These are phyloP conservation scores for Coracias cyanogaster DNA, from an alignment of 2,797 vertebrate genomes.

Conservation along the genomic window DNA sequence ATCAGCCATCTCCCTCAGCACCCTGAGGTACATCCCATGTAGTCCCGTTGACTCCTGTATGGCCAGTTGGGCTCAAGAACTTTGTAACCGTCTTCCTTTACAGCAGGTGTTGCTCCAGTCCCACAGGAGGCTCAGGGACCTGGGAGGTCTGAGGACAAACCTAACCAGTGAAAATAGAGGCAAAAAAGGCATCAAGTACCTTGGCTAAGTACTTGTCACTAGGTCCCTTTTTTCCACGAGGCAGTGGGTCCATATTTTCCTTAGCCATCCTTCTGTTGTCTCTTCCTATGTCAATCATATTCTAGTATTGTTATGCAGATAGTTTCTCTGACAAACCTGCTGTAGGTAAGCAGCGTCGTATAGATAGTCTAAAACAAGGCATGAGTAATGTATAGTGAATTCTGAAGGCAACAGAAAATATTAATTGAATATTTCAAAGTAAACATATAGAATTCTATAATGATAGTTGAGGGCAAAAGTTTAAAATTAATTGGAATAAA, in stretches of 20 bases:
- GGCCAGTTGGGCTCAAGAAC: background rate
- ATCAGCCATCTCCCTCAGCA: background rate
- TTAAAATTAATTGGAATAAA: background rate
- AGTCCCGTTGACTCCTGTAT: background rate
- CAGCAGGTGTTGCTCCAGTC: background rate
- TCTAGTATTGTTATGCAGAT: accelerated
- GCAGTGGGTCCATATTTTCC: background rate
- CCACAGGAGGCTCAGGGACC: background rate
- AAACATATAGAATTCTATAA: background rate
- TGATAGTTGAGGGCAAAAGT: background rate
- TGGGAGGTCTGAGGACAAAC: background rate
- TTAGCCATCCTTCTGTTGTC: background rate
- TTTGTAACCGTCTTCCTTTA: background rate
- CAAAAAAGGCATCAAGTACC: background rate
- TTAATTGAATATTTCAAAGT: background rate
- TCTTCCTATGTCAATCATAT: background rate
- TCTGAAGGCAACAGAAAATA: background rate
- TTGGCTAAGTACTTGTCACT: background rate
- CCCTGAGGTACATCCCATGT: background rate
- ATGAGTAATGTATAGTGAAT: background rate
- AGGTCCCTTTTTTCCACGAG: background rate
- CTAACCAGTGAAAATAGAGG: background rate
- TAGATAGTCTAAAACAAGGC: background rate
- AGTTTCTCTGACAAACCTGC: background rate
- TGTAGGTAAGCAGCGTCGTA: background rate